These are phyloP conservation scores for Drosophila merina DNA, from an alignment of 2,888 invertebrate species.

Conservation along the genomic window DNA sequence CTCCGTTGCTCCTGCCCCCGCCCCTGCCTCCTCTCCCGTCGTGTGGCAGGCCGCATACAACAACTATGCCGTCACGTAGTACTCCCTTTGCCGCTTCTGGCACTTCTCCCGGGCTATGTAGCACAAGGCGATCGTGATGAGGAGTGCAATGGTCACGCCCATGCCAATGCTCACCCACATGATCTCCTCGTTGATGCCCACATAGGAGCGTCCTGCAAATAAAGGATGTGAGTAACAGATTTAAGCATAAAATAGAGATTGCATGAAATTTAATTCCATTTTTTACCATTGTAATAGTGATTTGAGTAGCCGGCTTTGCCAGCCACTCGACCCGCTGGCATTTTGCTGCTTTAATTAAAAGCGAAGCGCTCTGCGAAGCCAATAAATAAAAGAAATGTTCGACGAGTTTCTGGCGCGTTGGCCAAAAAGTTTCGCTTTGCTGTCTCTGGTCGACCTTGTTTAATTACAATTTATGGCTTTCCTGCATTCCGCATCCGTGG, in stretches of 20 bases:
- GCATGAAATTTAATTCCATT: not conserved
- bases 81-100: slow-evolving; percentile 89
- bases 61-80: slow-evolving; percentile 88
- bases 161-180: slow-evolving; percentile 94
- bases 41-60: slow-evolving; percentile 63
- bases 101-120: slow-evolving; percentile 93
- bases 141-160: slow-evolving; percentile 88
- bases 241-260: not conserved
- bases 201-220: slow-evolving; percentile 89
- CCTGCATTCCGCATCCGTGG: slow-evolving; percentile 38
- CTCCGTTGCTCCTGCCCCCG: slow-evolving; percentile 6
- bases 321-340: slow-evolving; percentile 84
- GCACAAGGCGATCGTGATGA: slow-evolving; percentile 92
- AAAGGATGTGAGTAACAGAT: not conserved
- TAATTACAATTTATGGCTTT: slow-evolving; percentile 53
- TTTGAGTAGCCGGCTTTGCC: slow-evolving; percentile 84
- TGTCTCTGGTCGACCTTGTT: slow-evolving; percentile 22
- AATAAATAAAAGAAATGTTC: slow-evolving; percentile 5
- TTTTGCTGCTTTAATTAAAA: slow-evolving; percentile 51
- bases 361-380: slow-evolving; percentile 14
- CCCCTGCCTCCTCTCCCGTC: slow-evolving; percentile 20
- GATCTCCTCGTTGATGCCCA: slow-evolving; percentile 94
- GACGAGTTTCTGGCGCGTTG: slow-evolving; percentile 34
- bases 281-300: slow-evolving; percentile 82
- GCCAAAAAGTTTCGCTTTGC: slow-evolving; percentile 31